Evolutionary conservation across 1,140 invertebrate species (phyloP).

Genomic region (Heliothis subflexa): DNA sequence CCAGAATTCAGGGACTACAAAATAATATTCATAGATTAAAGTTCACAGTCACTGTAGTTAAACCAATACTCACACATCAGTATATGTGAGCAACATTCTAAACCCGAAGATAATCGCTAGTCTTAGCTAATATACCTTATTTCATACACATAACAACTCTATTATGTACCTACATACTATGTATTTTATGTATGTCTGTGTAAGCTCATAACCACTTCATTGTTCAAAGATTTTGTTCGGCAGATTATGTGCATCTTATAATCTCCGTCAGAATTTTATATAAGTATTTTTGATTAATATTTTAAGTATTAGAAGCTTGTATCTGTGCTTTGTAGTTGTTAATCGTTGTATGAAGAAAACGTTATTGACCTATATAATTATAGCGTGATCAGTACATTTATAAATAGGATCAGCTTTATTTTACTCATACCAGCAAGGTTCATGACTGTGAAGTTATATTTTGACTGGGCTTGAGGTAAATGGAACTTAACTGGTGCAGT

Average conservation of each 20-base stretch:
- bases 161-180: not conserved
- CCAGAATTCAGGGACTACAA: not conserved
- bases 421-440: too few species aligned
- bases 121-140: slow-evolving; percentile 33
- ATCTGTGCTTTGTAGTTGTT: not conserved
- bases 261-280: not conserved
- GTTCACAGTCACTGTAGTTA: not conserved
- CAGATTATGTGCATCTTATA: not conserved
- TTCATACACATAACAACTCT: slow-evolving; percentile 6
- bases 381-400: not conserved
- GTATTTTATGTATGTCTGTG: not conserved
- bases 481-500: too few species aligned
- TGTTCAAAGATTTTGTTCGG: not conserved
- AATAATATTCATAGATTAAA: not conserved
- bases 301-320: not conserved
- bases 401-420: too few species aligned
- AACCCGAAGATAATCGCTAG: slow-evolving; percentile 14
- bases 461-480: too few species aligned
- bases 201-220: slow-evolving; percentile 1
- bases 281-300: not conserved
- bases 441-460: too few species aligned
- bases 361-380: not conserved
- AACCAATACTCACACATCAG: not conserved
- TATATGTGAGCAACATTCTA: slow-evolving; percentile 13
- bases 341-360: not conserved